Conservation (phyloP, 2,888 invertebrate species). For the Lepeophtheirus nordmannii region DNA sequence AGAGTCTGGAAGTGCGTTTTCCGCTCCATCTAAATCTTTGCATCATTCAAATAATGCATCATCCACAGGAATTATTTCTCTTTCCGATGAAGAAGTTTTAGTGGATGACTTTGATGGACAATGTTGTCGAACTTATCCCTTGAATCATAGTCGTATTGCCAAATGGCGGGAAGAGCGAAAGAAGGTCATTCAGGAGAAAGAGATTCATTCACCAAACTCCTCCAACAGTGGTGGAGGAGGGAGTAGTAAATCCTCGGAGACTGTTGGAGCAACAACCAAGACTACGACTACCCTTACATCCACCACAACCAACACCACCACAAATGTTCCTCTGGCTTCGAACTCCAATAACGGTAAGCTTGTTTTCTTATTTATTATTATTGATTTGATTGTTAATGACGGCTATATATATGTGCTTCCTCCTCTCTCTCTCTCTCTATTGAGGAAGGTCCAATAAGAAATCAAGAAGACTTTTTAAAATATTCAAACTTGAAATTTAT, state of each 20-base stretch:
- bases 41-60: too few relatives aligned
- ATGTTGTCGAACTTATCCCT: constrained; percentile 23
- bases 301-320: not conserved
- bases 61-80: not conserved
- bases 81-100: constrained; percentile 13
- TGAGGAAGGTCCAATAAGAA: too few relatives aligned
- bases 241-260: not conserved
- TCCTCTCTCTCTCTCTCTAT: too few relatives aligned
- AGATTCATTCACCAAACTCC: constrained; percentile 5
- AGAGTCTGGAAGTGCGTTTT: constrained; percentile 4
- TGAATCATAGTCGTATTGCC: constrained; percentile 25
- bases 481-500: too few relatives aligned
- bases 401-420: too few relatives aligned
- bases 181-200: not conserved
- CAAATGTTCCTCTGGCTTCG: not conserved
- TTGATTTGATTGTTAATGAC: too few relatives aligned
- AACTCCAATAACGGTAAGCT: not conserved
- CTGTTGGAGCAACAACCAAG: not conserved
- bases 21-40: not conserved
- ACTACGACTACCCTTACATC: not conserved
- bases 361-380: too few relatives aligned
- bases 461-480: too few relatives aligned
- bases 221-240: not conserved
- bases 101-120: constrained; percentile 25
- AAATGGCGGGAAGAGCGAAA: constrained; percentile 4